Evolutionary conservation across 2,888 invertebrate species (phyloP), one percentile per base, ranked within the genome.

Genomic region (Hesperia comma): DNA sequence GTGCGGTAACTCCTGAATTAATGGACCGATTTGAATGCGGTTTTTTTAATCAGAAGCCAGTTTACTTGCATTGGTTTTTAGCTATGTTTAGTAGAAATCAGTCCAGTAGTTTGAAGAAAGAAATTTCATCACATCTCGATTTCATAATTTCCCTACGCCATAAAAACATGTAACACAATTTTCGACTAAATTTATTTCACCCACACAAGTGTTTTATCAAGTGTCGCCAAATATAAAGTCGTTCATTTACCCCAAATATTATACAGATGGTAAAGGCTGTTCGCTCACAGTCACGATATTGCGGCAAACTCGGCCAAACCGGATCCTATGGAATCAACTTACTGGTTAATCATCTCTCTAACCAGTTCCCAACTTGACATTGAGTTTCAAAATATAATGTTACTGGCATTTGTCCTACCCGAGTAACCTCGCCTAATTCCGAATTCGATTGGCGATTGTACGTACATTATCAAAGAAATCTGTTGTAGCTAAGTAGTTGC

Each of bases 311-410:
- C 53, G 46, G 15, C 41, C 51, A 63, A 63, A 55, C 63, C 55
- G 63, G 62, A 62, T 55, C 62, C 54, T 17, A 41, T 62, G 62
- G 43, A 62, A 43, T 55, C 32, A 33, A 62, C 62, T 60, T 60
- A 46, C 55, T 56, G 46, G 55, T 63, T 41, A 63, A 61, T 53
- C 61, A 41, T 61, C 58, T 62, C 54, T 62, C 43, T 57, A 70
- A 71, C 70, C 68, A 72, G 71, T 71, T 72, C 71, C 19, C 51
- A 56, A 69, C 63, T 66, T 61, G 72, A 61, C 71, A 72, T 72
- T 70, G 71, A 70, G 68, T 63, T 68, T 63, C 55, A 63, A 56
- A 63, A 63, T 63, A 63, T 56, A 55, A 63, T 43, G 63, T 63
- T 63, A 63, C 61, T 62, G 54, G 32, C 26, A 62, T 54, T 62